Evolutionary conservation across 1,140 invertebrate genomes (phyloP), one percentile per base, ranked within the genome.

Genomic region (Homalodisca vitripennis): DNA sequence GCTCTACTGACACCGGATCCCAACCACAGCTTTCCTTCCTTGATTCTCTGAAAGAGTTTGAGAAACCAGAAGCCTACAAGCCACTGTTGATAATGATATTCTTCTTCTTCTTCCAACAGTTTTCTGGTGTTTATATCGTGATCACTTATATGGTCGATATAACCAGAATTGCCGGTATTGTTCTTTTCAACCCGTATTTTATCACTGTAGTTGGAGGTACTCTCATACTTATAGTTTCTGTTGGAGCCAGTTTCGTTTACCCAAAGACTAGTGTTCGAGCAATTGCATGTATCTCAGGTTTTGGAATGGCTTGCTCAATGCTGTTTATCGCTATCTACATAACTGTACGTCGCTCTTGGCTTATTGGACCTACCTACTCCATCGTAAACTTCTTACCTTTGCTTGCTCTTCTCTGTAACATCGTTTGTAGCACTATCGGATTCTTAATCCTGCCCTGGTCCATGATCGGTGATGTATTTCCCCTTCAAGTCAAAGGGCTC

Each of bases 111-210:
- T 80, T 86, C 10, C 86, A 88, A 76, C 86, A 88, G 75, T 74
- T 85, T 1, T 82, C 84, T 1, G 86, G 86, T 6, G 79, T 80
- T 34, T 87, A 90, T 76, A 86, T 86, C 0, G 80, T 91, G 1
- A 87, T 89, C 70, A 88, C 89, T 73, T 90, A 90, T 74, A 85
- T 88, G 2, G 84, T 88, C 1, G 82, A 85, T 12, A 81, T 86
- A 66, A 86, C 86, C 68, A 72, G 79, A 13, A 77, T 82, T 70
- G 77, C 84, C 22, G 82, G 82, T 1, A 81, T 80, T 0, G 76
- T 84, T 10, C 77, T 81, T 3, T 71, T 76, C 3, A 72, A 74
- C 51, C 29, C 77, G 0, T 76, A 76, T 17, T 41, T 71, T 17
- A 57, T 74, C 1, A 51, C 85, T 2, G 76, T 85, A 2, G 67